Conservation (phyloP, 2,888 invertebrate genomes). For the Diarsia mendica region DNA sequence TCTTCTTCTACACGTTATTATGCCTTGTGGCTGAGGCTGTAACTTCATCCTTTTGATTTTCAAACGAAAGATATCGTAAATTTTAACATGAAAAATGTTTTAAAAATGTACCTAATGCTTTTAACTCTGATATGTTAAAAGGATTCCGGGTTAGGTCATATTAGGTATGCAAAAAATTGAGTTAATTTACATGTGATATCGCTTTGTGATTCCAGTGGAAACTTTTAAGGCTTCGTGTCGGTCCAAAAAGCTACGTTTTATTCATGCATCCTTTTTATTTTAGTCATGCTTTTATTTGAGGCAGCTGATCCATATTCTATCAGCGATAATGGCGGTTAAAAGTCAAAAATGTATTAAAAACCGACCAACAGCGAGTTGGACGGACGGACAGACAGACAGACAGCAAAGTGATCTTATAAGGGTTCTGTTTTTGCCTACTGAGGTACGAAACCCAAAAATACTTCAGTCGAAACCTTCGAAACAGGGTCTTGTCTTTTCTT, state of each 20-base stretch:
- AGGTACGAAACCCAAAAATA: too few species aligned
- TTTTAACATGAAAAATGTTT: background rate
- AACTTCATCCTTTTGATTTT: too few species aligned
- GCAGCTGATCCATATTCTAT: background rate
- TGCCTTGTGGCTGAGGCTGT: too few species aligned
- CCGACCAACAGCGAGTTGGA: too few species aligned
- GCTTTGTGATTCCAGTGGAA: slow-evolving; percentile 2
- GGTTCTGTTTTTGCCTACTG: too few species aligned
- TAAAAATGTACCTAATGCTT: slow-evolving; percentile 18
- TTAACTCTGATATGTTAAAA: slow-evolving; percentile 19
- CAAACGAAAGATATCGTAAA: too few species aligned
- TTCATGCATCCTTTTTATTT: slow-evolving; percentile 7
- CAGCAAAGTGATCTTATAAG: too few species aligned
- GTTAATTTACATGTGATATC: slow-evolving; percentile 32
- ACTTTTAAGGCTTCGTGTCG: background rate
- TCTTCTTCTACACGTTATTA: too few species aligned
- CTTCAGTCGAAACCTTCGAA: too few species aligned
- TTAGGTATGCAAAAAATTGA: slow-evolving; percentile 12
- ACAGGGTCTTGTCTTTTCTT: too few species aligned
- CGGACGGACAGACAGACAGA: too few species aligned
- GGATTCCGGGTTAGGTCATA: background rate
- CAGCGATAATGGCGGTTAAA: too few species aligned
- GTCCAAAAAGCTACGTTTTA: slow-evolving; percentile 23
- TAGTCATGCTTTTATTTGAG: background rate
- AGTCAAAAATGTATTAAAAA: background rate